phyloP scores from a whole-genome alignment of 1,140 invertebrate species.

The Monochamus saltuarius region DNA sequence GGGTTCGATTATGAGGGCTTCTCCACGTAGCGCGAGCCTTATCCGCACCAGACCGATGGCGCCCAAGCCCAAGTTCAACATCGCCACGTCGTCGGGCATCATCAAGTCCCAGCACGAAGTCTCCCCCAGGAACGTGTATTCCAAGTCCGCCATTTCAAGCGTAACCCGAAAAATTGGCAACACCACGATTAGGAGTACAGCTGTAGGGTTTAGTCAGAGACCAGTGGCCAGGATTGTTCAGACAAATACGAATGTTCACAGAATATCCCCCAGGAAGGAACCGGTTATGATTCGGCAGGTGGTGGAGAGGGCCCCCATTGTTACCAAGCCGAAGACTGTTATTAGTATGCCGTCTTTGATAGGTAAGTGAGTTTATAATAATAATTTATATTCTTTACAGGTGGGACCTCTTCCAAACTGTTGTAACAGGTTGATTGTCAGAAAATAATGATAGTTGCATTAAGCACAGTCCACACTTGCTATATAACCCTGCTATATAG shows the following conservation, averaged over 20 bases:
- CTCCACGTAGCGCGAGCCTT: slow-evolving; percentile 14
- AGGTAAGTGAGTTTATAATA: slow-evolving; percentile 16
- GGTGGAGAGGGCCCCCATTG: slow-evolving; percentile 7
- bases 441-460: too few relatives aligned
- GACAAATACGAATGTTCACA: slow-evolving; percentile 15
- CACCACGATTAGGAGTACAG: slow-evolving; percentile 30
- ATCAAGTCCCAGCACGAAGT: neutral
- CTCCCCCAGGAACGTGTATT: slow-evolving; percentile 29
- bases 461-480: too few relatives aligned
- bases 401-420: too few relatives aligned
- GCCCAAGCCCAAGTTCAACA: slow-evolving; percentile 29
- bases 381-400: too few relatives aligned
- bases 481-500: too few relatives aligned
- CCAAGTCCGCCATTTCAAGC: slow-evolving; percentile 14
- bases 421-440: too few relatives aligned
- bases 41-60: slow-evolving; percentile 26
- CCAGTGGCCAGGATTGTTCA: neutral
- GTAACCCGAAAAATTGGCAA: slow-evolving; percentile 33
- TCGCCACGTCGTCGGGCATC: slow-evolving; percentile 15
- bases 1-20: neutral
- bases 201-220: neutral
- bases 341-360: slow-evolving; percentile 44
- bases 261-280: slow-evolving; percentile 9
- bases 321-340: slow-evolving; percentile 34
- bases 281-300: slow-evolving; percentile 4